Evolutionary conservation across 2,113 vertebrate species (phyloP).

Genomic region (rat (Rattus norvegicus)): DNA sequence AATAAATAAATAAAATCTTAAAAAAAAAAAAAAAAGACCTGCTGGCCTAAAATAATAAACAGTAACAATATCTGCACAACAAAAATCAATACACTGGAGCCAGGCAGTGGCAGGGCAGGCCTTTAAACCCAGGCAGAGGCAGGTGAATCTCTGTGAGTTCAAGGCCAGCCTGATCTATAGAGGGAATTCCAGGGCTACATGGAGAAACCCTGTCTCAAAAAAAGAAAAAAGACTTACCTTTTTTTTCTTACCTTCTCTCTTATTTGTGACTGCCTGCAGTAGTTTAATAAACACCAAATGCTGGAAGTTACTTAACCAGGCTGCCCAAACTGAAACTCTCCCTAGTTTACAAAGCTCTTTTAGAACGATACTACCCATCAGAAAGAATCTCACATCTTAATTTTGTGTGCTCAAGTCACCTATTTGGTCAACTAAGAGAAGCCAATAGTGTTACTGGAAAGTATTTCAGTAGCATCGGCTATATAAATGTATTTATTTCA

Average conservation of each 20-base stretch:
- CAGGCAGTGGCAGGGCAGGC: background rate
- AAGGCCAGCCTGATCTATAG: background rate
- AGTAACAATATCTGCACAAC: background rate
- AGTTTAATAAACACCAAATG: background rate
- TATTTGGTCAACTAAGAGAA: conserved; percentile 79
- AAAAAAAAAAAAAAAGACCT: background rate
- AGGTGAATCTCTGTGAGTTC: background rate
- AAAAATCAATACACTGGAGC: conserved; percentile 38
- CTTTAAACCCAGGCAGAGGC: background rate
- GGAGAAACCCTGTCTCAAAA: background rate
- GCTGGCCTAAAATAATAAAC: conserved; percentile 29
- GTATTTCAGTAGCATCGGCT: conserved; percentile 62
- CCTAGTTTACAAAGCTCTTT: conserved; percentile 41
- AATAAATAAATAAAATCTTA: too few species aligned
- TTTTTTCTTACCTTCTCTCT: conserved; percentile 43
- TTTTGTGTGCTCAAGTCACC: conserved; percentile 77
- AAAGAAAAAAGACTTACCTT: conserved; percentile 8
- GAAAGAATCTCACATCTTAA: conserved; percentile 63
- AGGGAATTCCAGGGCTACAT: too few species aligned
- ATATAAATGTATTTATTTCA: conserved; percentile 29
- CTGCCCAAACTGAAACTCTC: conserved; percentile 41
- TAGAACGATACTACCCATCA: conserved; percentile 50
- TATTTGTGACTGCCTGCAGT: background rate
- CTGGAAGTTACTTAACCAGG: conserved; percentile 37
- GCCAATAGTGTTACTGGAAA: conserved; percentile 53